Evolutionary conservation across 2,888 invertebrate species (phyloP).

Genomic region (Sylvicola cinctus): DNA sequence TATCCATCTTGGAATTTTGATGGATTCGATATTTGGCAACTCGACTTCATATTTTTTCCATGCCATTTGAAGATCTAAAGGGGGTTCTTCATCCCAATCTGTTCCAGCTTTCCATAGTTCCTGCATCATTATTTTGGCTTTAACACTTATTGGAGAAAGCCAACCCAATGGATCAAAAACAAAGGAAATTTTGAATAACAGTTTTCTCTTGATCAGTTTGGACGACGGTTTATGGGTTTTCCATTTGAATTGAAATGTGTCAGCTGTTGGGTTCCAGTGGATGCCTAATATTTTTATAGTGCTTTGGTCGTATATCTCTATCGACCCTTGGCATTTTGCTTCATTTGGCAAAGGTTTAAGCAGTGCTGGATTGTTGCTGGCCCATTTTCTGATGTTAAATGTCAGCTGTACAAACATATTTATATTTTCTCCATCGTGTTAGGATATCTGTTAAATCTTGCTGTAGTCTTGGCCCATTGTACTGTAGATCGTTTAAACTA

Average conservation of each 20-base stretch:
- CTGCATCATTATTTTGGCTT: slow-evolving; percentile 7
- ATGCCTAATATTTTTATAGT: not conserved
- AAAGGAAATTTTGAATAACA: slow-evolving; percentile 5
- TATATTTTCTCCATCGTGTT: too few relatives aligned
- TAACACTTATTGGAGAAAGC: slow-evolving; percentile 7
- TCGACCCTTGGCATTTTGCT: slow-evolving; percentile 7
- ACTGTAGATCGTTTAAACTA: slow-evolving; percentile 8
- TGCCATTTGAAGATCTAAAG: not conserved
- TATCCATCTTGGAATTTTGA: slow-evolving; percentile 6
- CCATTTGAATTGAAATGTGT: slow-evolving; percentile 2
- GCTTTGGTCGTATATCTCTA: slow-evolving; percentile 5
- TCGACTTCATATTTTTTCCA: slow-evolving; percentile 4
- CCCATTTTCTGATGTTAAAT: slow-evolving; percentile 4
- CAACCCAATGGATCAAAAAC: slow-evolving; percentile 8
- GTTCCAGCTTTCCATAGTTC: slow-evolving; percentile 5
- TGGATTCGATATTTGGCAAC: slow-evolving; percentile 1
- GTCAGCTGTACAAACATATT: slow-evolving; percentile 8
- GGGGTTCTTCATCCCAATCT: slow-evolving; percentile 7
- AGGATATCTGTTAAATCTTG: too few relatives aligned
- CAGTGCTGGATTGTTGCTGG: too few relatives aligned
- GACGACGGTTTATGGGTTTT: too few relatives aligned
- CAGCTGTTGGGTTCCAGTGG: not conserved
- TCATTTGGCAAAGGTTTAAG: too few relatives aligned
- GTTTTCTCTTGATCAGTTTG: slow-evolving; percentile 4
- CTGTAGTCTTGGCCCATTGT: too few relatives aligned